Base-by-base conservation (phyloP, 2,888 invertebrate species). In the Napeogenes sylphis region DNA sequence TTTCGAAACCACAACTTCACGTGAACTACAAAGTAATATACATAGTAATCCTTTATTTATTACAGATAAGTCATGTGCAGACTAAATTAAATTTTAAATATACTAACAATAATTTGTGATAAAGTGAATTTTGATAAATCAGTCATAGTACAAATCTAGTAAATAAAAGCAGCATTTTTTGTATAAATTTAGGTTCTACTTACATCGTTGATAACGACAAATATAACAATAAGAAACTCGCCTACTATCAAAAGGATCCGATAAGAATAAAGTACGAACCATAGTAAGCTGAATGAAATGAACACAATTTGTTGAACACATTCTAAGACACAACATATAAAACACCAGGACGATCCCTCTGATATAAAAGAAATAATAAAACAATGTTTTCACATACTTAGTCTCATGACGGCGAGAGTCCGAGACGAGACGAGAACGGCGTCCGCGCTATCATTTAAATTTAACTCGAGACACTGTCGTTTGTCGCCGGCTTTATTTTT, bases 401-500 rank as follows among this genome's bases (percentile, higher is more conserved):
- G 81, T 83, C 84, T 87, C 90, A 90, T 90, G 86, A 79, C 83
- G 83, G 80, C 78, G 85, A 76, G 71, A 74, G 78, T 79, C 81
- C 77, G 84, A 80, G 80, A 80, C 80, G 81, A 79, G 79, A 82
- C 80, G 80, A 83, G 84, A 81, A 77, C 81, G 77, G 76, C 76
- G 80, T 84, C 78, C 75, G 81, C 78, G 87, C 85, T 89, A 87
- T 87, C 90, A 90, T 90, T 90, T 90, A 90, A 87, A 88, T 89
- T 86, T 90, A 90, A 87, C 89, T 85, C 81, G 83, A 81, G 78
- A 83, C 78, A 80, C 81, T 80, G 82, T 80, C 78, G 89, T 88
- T 85, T 87, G 86, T 86, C 86, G 84, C 82, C 86, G 87, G 83
- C 86, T 87, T 87, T 89, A 89, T 90, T 90, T 90, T 87, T 89